A percentile compares a stretch with the other conserved stretches of the same genome.
Evolutionary conservation across 2,797 vertebrate species (phyloP).

Genomic region (Fringilla coelebs): DNA sequence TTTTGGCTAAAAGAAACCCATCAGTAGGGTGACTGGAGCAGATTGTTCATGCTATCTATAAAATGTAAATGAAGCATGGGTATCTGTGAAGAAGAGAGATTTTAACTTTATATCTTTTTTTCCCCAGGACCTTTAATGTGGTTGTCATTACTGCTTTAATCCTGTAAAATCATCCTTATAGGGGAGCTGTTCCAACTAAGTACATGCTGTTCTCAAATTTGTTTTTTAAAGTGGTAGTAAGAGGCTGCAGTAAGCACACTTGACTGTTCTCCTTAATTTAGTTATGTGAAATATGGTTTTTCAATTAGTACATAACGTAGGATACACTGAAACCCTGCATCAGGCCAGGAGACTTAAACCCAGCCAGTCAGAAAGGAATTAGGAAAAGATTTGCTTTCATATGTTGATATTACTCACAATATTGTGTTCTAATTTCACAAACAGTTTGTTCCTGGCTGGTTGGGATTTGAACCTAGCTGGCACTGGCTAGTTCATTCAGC

Average conservation of each 20-base stretch:
- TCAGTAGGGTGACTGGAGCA: background rate
- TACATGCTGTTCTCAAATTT: background rate
- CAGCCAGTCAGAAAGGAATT: background rate
- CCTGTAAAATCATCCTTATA: background rate
- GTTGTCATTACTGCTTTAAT: background rate
- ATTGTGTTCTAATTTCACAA: background rate
- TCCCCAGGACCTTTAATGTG: background rate
- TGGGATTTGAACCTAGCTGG: background rate
- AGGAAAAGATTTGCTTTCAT: background rate
- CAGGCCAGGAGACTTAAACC: background rate
- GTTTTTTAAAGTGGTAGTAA: background rate
- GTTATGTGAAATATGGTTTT: background rate
- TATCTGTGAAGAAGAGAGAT: background rate
- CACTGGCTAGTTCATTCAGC: background rate
- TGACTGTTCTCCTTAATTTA: background rate
- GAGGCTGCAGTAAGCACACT: background rate
- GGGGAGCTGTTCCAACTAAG: background rate
- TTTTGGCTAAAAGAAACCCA: background rate
- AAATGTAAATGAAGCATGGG: background rate
- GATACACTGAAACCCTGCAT: background rate
- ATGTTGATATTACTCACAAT: background rate
- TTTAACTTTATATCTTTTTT: background rate
- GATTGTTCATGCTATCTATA: background rate
- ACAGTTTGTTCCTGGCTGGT: background rate
- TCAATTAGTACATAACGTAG: background rate